Evolutionary conservation across 2,797 vertebrate genomes (phyloP).

Genomic region (Labeo calbasu): DNA sequence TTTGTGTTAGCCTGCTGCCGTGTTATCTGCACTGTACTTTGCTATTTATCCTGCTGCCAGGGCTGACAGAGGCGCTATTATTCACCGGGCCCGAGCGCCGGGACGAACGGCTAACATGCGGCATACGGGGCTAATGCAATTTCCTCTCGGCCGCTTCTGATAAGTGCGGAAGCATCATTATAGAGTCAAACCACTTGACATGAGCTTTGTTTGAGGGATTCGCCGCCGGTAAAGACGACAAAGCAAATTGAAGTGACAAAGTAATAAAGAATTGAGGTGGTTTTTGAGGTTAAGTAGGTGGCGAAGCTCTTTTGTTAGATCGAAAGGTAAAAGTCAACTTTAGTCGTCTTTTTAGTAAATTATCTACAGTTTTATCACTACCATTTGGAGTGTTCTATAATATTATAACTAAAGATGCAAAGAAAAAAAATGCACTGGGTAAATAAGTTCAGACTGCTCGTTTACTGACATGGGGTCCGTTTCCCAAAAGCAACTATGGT

Average conservation of each 20-base stretch:
- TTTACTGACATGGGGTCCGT: too few relatives aligned
- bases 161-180: slow-evolving; percentile 56
- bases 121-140: slow-evolving; percentile 47
- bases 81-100: slow-evolving; percentile 69
- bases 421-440: neutral
- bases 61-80: slow-evolving; percentile 75
- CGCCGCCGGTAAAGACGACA: slow-evolving; percentile 42
- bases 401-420: neutral
- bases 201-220: slow-evolving; percentile 50
- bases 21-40: slow-evolving; percentile 73
- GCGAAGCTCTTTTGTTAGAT: slow-evolving; percentile 29
- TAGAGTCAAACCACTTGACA: slow-evolving; percentile 48
- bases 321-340: neutral
- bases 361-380: neutral
- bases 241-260: neutral
- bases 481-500: too few relatives aligned
- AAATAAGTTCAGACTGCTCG: too few relatives aligned
- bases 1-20: slow-evolving; percentile 67
- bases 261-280: slow-evolving; percentile 9
- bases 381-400: too few relatives aligned
- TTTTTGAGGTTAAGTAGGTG: slow-evolving; percentile 18
- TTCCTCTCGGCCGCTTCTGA: slow-evolving; percentile 52
- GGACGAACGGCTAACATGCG: slow-evolving; percentile 66
- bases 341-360: neutral
- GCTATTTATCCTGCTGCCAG: slow-evolving; percentile 81